Conservation (phyloP, 2,888 invertebrate species). For the Amiota minor region DNA sequence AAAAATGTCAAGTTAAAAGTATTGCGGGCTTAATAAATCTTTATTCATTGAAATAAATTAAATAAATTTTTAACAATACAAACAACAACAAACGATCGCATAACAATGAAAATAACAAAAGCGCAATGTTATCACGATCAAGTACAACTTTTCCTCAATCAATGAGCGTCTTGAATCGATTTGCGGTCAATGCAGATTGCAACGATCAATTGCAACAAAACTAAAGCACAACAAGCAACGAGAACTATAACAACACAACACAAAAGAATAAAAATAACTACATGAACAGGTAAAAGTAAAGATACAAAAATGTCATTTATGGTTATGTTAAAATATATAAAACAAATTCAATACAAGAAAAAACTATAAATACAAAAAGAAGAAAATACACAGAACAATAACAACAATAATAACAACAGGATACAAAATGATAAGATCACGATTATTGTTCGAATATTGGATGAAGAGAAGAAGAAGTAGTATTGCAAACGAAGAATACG, state of each 20-base stretch:
- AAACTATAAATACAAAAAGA: no score
- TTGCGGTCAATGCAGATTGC: background rate
- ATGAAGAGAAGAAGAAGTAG: background rate
- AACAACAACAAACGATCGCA: background rate
- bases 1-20: no score
- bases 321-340: slow-evolving; percentile 43
- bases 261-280: background rate
- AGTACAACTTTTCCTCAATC: background rate
- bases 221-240: background rate
- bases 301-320: slow-evolving; percentile 30
- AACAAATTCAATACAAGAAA: slow-evolving; percentile 62
- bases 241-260: background rate
- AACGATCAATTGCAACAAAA: background rate
- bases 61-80: slow-evolving; percentile 24
- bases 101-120: background rate
- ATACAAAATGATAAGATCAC: slow-evolving; percentile 59
- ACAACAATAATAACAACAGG: no score
- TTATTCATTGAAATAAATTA: slow-evolving; percentile 21
- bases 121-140: slow-evolving; percentile 12
- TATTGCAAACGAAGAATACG: slow-evolving; percentile 5
- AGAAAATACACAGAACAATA: no score
- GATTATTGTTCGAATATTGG: slow-evolving; percentile 44
- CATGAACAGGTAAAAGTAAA: slow-evolving; percentile 10
- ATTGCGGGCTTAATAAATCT: slow-evolving; percentile 16
- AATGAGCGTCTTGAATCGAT: background rate